Base-by-base conservation (phyloP, 2,113 vertebrate species). In the Pseudolaguvia tuberculata region DNA sequence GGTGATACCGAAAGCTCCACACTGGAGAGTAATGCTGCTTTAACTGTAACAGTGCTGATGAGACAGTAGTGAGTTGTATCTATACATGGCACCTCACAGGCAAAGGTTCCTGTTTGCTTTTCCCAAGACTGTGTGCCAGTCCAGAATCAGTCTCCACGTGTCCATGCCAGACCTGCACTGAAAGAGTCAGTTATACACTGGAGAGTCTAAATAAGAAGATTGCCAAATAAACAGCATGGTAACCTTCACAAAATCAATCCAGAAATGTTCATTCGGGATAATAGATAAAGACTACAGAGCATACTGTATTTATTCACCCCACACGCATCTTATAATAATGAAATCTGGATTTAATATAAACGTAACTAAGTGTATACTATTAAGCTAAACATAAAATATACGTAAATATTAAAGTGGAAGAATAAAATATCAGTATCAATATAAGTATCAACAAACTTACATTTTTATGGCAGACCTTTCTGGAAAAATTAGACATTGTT, bases 61-160 rank as follows among this genome's bases (percentile, higher is more conserved):
- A 58, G 52, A n/a, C 59, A 25, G 52, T 27, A 23, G 25, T 48
- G 31, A 17, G 15, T 47, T 53, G n/a, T 27, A 47, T 62, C 39
- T 42, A 17, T 69, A 17, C 42, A 69, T 51, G 70, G 42, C 53
- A 71, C 47, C 31, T 73, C 27, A 27, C n/a, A 56, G 29, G 27
- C 53, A 27, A 20, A 72, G 31, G 25, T 17, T 47, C 39, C 42
- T 66, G 21, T 78, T 79, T 71, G 68, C 52, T 45, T 67, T 79
- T 79, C 52, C 65, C 74, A 53, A 21, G 55, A 47, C 27, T 14
- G 27, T 27, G 35, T 61, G 47, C 55, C 35, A 55, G 23, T 35
- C 50, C 62, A 35, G 9, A 51, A 47, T 45, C 56, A 69, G 70
- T 29, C 25, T 63, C 63, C 51, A 21, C 63, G 69, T 55, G 12